Base-by-base conservation (phyloP, 2,888 invertebrate genomes). In the Cactoblastis cactorum region DNA sequence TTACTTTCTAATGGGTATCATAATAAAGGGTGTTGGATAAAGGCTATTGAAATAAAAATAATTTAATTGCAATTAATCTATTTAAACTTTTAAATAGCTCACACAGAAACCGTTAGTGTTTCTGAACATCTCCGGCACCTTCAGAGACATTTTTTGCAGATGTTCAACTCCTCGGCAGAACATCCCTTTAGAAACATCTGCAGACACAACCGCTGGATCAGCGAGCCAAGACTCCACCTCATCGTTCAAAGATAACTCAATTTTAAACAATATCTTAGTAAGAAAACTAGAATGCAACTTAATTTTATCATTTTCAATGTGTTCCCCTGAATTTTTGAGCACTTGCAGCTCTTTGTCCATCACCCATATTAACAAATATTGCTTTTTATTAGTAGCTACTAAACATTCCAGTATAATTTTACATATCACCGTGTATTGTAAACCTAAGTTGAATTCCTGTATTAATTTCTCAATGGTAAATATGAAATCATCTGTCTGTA, bases 331-430 rank as follows among this genome's bases (percentile, higher is more conserved):
- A 41, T 80, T 80, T 53, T 78, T 76, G 11, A 91, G 65, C 11
- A 93, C 80, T 67, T 91, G 84, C 11, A 93, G 71, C 53, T 91
- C 87, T 61, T 91, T 92, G 63, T 93, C 93, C 74, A 93, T 86
- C 1, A 93, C 77, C 92, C 92, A 93, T 39, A 93, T 73, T 1
- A 93, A 71, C 19, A 93, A 56, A 67, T 86, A 91, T 59, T 92
- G 89, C 49, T 78, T 89, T 32, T 83, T 79, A 14, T 70, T 63
- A 0, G 82, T 66, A 0, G 88, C 78, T 49, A 86, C 63, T 24
- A 78, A 76, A 61, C 90, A 91, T 71, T 85, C 87, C 28, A 93
- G 66, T 22, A 92, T 74, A 34, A 93, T 74, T 74, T 91, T 92
- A 62, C 91, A 85, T 71, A 91, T 84, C 6, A 90, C 83, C 0